Conservation (phyloP, 2,888 invertebrate species). For the Pycnomerus fuliginosus region DNA sequence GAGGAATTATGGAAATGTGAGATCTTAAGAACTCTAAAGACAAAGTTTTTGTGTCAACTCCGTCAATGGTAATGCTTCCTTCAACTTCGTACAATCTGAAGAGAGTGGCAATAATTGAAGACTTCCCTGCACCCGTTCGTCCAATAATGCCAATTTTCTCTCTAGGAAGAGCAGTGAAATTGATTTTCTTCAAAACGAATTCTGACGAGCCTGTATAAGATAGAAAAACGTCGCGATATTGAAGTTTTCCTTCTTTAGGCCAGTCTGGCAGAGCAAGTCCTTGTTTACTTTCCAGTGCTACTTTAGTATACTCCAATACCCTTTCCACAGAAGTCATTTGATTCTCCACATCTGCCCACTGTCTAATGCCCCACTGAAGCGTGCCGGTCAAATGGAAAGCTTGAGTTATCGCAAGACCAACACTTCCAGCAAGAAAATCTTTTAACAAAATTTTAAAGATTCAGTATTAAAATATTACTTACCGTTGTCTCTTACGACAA, state of each 20-base stretch:
- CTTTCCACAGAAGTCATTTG: constrained; percentile 90
- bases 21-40: constrained; percentile 74
- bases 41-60: constrained; percentile 65
- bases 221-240: constrained; percentile 62
- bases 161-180: constrained; percentile 64
- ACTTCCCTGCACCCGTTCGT: constrained; percentile 81
- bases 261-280: constrained; percentile 60
- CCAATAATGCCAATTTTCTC: constrained; percentile 78
- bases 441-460: neutral
- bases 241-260: constrained; percentile 61
- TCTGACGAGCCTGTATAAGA: constrained; percentile 68
- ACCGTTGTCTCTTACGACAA: constrained; percentile 14
- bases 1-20: constrained; percentile 79
- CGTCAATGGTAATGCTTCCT: constrained; percentile 82
- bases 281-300: constrained; percentile 47
- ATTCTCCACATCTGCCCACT: constrained; percentile 79
- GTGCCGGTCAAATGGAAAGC: constrained; percentile 73
- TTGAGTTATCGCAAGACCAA: constrained; percentile 78
- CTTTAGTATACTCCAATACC: constrained; percentile 55
- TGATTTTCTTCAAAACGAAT: constrained; percentile 70
- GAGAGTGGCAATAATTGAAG: constrained; percentile 71
- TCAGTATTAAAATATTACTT: neutral
- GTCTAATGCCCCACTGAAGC: constrained; percentile 66
- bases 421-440: constrained; percentile 52
- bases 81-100: constrained; percentile 75